phyloP scores from a whole-genome alignment of 1,140 invertebrate genomes.

The Stegodyphus mimosarum region DNA sequence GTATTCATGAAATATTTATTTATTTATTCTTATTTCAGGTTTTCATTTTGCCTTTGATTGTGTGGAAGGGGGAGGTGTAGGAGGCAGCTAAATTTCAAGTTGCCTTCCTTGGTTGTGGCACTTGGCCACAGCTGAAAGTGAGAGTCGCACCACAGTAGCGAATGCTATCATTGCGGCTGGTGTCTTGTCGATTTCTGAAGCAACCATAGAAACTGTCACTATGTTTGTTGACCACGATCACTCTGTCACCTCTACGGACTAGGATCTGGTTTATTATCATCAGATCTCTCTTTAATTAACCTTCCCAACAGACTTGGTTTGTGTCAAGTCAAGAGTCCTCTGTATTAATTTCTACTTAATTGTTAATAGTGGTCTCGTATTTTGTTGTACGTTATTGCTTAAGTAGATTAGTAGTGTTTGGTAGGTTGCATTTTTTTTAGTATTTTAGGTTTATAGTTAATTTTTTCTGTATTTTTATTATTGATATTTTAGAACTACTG shows the following conservation, averaged over 20 bases:
- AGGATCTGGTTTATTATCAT: constrained; percentile 6
- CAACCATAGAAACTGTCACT: constrained; percentile 56
- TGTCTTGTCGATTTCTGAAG: constrained; percentile 62
- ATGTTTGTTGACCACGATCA: constrained; percentile 62
- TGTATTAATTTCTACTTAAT: constrained; percentile 16
- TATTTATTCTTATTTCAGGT: constrained; percentile 17
- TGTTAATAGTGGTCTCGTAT: constrained; percentile 16
- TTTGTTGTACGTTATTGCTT: constrained; percentile 8
- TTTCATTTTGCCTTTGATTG: neutral
- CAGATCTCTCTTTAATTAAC: constrained; percentile 10
- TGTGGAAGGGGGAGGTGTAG: constrained; percentile 46
- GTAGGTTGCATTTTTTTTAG: constrained; percentile 1
- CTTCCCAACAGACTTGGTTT: constrained; percentile 6
- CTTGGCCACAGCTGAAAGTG: constrained; percentile 10
- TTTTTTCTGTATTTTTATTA: neutral
- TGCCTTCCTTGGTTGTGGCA: constrained; percentile 47
- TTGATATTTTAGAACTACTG: too few species aligned
- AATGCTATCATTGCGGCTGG: constrained; percentile 62
- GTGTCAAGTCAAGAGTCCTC: constrained; percentile 1
- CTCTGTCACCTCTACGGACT: constrained; percentile 16
- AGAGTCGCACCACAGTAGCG: constrained; percentile 19
- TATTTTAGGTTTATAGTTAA: neutral
- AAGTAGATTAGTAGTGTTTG: constrained; percentile 13
- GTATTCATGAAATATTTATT: neutral
- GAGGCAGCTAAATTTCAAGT: constrained; percentile 46